phyloP scores from a whole-genome alignment of 1,140 invertebrate species.

The Brachionus rubens region DNA sequence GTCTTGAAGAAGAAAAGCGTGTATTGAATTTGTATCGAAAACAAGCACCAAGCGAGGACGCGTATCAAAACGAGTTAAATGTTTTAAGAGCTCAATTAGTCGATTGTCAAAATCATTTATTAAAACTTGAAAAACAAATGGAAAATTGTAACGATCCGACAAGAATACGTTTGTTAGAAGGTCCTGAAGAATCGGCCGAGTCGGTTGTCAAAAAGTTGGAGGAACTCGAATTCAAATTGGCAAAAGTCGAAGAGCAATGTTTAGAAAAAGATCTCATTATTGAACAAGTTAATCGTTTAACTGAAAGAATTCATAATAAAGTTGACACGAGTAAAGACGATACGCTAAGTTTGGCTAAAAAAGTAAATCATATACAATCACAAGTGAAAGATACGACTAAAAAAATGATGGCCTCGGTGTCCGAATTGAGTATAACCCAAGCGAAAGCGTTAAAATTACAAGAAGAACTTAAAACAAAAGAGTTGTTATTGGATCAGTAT shows the following conservation, averaged over 20 bases:
- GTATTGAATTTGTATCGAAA: slow-evolving; percentile 52
- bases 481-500: slow-evolving; percentile 54
- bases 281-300: slow-evolving; percentile 57
- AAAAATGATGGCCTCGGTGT: slow-evolving; percentile 60
- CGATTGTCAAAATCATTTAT: slow-evolving; percentile 58
- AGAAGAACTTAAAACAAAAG: slow-evolving; percentile 55
- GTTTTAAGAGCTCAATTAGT: slow-evolving; percentile 57
- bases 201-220: slow-evolving; percentile 58
- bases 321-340: slow-evolving; percentile 57
- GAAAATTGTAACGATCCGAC: slow-evolving; percentile 58
- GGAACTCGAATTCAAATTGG: slow-evolving; percentile 48
- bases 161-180: slow-evolving; percentile 55
- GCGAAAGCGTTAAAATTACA: slow-evolving; percentile 57
- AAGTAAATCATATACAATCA: slow-evolving; percentile 57
- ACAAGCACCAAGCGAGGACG: slow-evolving; percentile 53
- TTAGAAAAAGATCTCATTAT: slow-evolving; percentile 60
- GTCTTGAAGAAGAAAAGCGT: slow-evolving; percentile 54
- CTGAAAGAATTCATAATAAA: slow-evolving; percentile 54
- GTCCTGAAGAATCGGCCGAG: slow-evolving; percentile 54
- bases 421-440: slow-evolving; percentile 60
- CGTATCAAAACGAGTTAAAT: slow-evolving; percentile 55
- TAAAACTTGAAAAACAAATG: slow-evolving; percentile 57
- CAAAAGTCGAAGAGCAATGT: slow-evolving; percentile 42
- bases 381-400: slow-evolving; percentile 56
- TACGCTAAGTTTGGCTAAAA: slow-evolving; percentile 58